phyloP scores from a whole-genome alignment of 2,797 vertebrate genomes.

The Sebastes diploproa region DNA sequence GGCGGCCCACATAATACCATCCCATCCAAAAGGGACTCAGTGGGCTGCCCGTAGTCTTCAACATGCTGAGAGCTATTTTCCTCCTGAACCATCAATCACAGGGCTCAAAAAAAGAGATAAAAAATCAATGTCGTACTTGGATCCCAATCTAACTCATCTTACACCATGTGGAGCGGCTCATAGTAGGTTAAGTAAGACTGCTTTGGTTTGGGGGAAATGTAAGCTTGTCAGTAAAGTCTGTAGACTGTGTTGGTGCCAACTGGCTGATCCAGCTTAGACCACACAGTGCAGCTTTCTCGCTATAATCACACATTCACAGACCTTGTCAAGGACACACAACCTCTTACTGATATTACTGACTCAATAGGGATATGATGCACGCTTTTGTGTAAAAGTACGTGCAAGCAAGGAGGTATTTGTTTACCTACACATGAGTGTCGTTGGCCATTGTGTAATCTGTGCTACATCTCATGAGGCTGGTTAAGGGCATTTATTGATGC shows the following conservation, averaged over 20 bases:
- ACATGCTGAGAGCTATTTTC: conserved; percentile 54
- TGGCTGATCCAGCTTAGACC: conserved; percentile 57
- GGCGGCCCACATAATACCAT: conserved; percentile 70
- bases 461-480: conserved; percentile 62
- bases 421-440: not conserved
- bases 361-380: conserved; percentile 10
- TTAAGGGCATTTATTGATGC: conserved; percentile 67
- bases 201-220: conserved; percentile 44
- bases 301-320: conserved; percentile 55
- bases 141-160: conserved; percentile 33
- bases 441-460: conserved; percentile 53
- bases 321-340: conserved; percentile 46
- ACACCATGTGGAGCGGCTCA: conserved; percentile 24
- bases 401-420: conserved; percentile 6
- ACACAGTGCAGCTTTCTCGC: conserved; percentile 35
- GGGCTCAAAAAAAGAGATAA: conserved; percentile 12
- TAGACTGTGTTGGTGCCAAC: conserved; percentile 37
- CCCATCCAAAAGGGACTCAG: conserved; percentile 64
- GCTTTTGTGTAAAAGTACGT: not conserved
- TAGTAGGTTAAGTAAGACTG: conserved; percentile 23
- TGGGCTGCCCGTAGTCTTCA: conserved; percentile 47
- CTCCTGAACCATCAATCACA: conserved; percentile 56
- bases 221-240: conserved; percentile 48
- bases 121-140: conserved; percentile 27
- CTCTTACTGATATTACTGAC: conserved; percentile 44